Evolutionary conservation across 1,140 invertebrate species (phyloP).

Genomic region (Drosophila repleta): DNA sequence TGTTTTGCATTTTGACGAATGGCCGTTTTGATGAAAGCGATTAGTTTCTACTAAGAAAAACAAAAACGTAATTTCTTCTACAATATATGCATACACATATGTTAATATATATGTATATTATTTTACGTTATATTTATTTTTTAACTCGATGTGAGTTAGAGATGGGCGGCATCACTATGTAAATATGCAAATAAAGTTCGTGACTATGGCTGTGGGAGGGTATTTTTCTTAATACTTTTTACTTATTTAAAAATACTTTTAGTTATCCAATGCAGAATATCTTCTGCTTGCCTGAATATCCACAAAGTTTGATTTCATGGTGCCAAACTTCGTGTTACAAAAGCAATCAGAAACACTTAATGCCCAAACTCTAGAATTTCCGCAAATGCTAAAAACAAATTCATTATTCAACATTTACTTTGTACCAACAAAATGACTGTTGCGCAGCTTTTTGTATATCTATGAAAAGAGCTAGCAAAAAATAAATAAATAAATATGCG

Average conservation of each 20-base stretch:
- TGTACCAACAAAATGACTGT: slow-evolving; percentile 28
- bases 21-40: slow-evolving; percentile 14
- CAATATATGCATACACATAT: slow-evolving; percentile 3
- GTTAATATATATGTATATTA: not conserved
- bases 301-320: too few relatives aligned
- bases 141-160: not conserved
- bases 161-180: too few relatives aligned
- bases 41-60: slow-evolving; percentile 14
- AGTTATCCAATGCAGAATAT: too few relatives aligned
- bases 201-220: too few relatives aligned
- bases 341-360: too few relatives aligned
- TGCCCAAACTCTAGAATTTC: not conserved
- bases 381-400: slow-evolving; percentile 16
- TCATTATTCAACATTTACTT: slow-evolving; percentile 34
- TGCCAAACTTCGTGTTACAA: too few relatives aligned
- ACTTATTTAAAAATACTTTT: too few relatives aligned
- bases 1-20: slow-evolving; percentile 34
- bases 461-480: not conserved
- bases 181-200: too few relatives aligned
- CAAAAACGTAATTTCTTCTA: slow-evolving; percentile 16
- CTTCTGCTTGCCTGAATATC: too few relatives aligned
- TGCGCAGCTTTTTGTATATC: not conserved
- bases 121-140: slow-evolving; percentile 9
- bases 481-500: slow-evolving; percentile 15
- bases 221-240: too few relatives aligned